phyloP scores from a whole-genome alignment of 1,140 invertebrate genomes.

The Calycopis cecrops region DNA sequence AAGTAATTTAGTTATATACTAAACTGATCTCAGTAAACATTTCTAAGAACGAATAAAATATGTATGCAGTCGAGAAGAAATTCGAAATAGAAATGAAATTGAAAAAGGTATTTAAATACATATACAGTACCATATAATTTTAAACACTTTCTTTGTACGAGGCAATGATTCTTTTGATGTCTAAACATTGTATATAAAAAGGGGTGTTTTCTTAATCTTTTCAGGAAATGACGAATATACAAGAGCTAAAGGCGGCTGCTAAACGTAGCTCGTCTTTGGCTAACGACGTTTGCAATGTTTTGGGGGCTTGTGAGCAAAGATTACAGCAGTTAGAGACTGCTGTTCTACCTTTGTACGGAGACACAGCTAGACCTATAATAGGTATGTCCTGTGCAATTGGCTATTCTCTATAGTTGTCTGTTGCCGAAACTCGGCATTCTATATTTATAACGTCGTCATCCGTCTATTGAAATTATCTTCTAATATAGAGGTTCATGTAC shows the following conservation, averaged over 20 bases:
- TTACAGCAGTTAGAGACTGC: constrained; percentile 93
- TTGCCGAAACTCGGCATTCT: too few species aligned
- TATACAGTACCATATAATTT: too few species aligned
- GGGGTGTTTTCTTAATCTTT: constrained; percentile 20
- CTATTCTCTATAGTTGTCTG: too few species aligned
- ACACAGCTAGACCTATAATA: constrained; percentile 94
- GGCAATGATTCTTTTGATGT: background rate
- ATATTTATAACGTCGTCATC: too few species aligned
- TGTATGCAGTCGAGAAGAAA: constrained; percentile 67
- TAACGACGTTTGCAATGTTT: constrained; percentile 89
- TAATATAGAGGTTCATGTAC: too few species aligned
- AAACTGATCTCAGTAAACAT: too few species aligned
- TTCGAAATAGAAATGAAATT: constrained; percentile 71
- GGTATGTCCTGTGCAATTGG: too few species aligned
- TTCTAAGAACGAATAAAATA: constrained; percentile 16
- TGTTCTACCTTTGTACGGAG: constrained; percentile 96
- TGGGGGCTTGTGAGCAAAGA: constrained; percentile 93
- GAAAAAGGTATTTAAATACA: constrained; percentile 47
- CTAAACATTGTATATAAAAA: background rate
- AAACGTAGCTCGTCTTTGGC: constrained; percentile 88
- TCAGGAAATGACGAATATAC: constrained; percentile 79
- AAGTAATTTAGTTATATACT: too few species aligned
- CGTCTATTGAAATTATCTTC: too few species aligned
- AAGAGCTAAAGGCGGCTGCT: constrained; percentile 84
- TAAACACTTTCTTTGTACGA: background rate